Conservation (phyloP, 2,797 vertebrate species). For the Phataginus tetradactyla region DNA sequence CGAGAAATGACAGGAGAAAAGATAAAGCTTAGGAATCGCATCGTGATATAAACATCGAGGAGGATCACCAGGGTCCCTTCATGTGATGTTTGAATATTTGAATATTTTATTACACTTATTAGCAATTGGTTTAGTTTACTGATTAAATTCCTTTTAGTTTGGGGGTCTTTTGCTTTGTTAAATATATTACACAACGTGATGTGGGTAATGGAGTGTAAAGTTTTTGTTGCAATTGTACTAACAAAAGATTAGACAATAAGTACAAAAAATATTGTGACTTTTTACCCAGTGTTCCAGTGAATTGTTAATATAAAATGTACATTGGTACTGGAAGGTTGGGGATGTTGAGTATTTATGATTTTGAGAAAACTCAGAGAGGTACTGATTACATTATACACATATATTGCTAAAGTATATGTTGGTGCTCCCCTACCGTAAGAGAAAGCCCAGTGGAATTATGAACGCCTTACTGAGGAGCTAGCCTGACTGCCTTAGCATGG, state of each 20-base stretch:
- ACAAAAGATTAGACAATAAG: background rate
- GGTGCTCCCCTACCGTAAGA: background rate
- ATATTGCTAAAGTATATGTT: background rate
- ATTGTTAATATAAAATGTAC: background rate
- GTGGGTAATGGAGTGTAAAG: background rate
- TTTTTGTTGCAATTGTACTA: background rate
- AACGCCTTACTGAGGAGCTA: background rate
- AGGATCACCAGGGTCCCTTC: background rate
- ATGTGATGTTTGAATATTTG: background rate
- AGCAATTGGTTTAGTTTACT: constrained; percentile 1
- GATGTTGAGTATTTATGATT: background rate
- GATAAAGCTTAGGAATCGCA: background rate
- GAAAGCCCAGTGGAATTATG: background rate
- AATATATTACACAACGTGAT: background rate
- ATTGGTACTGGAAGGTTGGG: background rate
- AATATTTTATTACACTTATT: constrained; percentile 28
- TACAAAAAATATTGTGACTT: background rate
- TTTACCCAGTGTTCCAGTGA: background rate
- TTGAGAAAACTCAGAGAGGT: constrained; percentile 1
- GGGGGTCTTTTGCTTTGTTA: background rate
- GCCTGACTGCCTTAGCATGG: background rate
- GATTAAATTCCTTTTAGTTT: background rate
- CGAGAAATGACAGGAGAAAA: background rate
- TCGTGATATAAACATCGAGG: background rate
- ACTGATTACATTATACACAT: background rate